Base-by-base conservation (phyloP, 2,888 invertebrate species). In the Caenorhabditis macrosperma region DNA sequence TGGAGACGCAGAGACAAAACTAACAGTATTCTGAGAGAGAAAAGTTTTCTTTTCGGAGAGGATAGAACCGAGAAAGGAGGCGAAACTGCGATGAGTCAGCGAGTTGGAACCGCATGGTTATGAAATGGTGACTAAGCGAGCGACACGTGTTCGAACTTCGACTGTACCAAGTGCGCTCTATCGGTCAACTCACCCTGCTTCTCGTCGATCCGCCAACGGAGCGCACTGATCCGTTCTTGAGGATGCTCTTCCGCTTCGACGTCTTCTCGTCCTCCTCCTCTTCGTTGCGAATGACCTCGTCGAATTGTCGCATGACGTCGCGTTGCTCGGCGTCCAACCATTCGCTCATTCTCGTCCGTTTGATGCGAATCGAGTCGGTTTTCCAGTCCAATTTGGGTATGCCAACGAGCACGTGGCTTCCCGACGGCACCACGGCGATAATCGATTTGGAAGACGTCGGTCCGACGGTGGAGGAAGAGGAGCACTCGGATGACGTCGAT, bases 321-420 rank as follows among this genome's bases (percentile, higher is more conserved):
- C 71, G 24, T n/a, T 76, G 67, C 81, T 72, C 78, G n/a, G 69
- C 74, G 22, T 79, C 77, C 54, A 78, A 38, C 46, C 57, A 61
- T 50, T 61, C 61, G 48, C 74, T 68, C 74, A 63, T 74, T 41
- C 68, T 76, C 0, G 76, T 76, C 30, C 61, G 35, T 33, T 63
- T 68, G 41, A 69, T 63, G 46, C 77, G 68, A 50, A 77, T 69
- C 50, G 77, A 77, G 22, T 77, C 77, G 15, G 60, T 77, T 48
- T 69, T 77, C 63, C 50, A 69, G 22, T 63, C 63, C 48, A 77
- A 41, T 48, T 77, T 77, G 15, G 77, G 77, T 15, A 69, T 64
- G 1, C 63, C 48, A 12, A 68, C 64, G 22, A 77, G 59, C 61
- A 77, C 57, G 77, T 76, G 60, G 48, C 61, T 54, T 30, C 60